Percentiles rank a stretch among this genome's conserved stretches.
Evolutionary conservation across 2,113 vertebrate species (phyloP).

Genomic region (Collichthys lucidus): DNA sequence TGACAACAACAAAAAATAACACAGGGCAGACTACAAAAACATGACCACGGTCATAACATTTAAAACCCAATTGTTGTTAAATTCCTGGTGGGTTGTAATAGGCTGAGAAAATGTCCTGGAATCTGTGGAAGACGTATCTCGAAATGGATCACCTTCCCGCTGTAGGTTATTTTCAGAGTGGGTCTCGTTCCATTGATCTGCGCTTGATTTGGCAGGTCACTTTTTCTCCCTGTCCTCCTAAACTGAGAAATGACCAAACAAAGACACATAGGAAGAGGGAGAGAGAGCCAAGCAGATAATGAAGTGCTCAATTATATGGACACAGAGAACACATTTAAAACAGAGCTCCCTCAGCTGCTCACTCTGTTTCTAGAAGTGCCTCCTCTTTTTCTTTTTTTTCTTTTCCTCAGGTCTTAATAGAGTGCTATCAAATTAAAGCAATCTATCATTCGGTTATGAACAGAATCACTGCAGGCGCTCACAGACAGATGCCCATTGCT

Average conservation of each 20-base stretch:
- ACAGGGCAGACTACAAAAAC: no score
- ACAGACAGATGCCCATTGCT: constrained; percentile 51
- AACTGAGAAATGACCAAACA: constrained; percentile 67
- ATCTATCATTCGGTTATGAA: constrained; percentile 74
- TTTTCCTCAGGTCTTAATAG: constrained; percentile 55
- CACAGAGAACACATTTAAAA: constrained; percentile 66
- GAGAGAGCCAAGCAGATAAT: constrained; percentile 71
- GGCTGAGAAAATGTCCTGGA: constrained; percentile 10
- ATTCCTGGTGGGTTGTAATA: constrained; percentile 13
- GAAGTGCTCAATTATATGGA: constrained; percentile 82
- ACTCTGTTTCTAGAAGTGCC: constrained; percentile 58
- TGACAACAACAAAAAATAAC: no score
- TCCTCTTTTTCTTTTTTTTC: constrained; percentile 18
- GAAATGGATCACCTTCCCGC: constrained; percentile 51
- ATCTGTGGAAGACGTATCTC: constrained; percentile 1
- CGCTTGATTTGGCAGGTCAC: constrained; percentile 51
- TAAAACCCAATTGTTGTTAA: constrained; percentile 5
- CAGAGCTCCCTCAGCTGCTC: constrained; percentile 56
- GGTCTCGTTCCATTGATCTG: constrained; percentile 52
- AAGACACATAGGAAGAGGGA: constrained; percentile 42
- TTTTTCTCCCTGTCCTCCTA: constrained; percentile 51
- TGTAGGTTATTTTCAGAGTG: constrained; percentile 52
- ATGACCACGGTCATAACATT: no score
- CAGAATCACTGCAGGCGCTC: constrained; percentile 46
- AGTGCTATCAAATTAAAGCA: constrained; percentile 77